Conservation (phyloP, 2,113 vertebrate species). For the Papio anubis region DNA sequence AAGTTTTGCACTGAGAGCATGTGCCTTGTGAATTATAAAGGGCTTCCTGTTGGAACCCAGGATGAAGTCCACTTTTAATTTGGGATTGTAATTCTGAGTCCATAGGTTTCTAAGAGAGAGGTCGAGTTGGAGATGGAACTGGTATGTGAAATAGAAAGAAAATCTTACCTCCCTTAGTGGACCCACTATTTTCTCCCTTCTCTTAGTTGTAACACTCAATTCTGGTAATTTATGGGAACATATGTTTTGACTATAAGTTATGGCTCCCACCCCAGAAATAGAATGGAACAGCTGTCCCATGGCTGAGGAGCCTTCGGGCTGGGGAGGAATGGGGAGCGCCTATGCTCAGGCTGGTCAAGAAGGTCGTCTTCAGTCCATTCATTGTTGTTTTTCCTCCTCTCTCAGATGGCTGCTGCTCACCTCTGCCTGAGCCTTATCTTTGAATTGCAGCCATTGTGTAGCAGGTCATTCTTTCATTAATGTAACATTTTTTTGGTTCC, state of each 20-base stretch:
- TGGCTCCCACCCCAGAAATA: neutral
- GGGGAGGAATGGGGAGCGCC: neutral
- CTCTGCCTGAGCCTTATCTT: neutral
- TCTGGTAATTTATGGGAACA: slow-evolving; percentile 20
- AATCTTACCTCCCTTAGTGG: neutral
- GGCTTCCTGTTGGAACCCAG: rapidly evolving
- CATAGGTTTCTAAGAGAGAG: neutral
- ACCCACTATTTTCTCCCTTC: neutral
- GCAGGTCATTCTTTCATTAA: slow-evolving; percentile 1
- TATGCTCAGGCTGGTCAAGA: neutral
- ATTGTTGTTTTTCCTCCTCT: neutral
- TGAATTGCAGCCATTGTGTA: neutral
- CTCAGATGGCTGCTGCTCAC: neutral
- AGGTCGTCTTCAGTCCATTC: neutral
- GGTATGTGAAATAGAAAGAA: slow-evolving; percentile 4
- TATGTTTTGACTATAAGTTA: neutral
- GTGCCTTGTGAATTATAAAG: neutral
- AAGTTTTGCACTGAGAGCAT: neutral
- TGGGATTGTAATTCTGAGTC: neutral
- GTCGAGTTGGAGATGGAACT: neutral
- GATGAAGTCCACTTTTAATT: neutral
- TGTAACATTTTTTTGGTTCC: neutral
- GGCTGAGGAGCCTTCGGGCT: neutral
- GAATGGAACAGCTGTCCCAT: neutral
- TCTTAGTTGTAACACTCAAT: neutral